phyloP scores from a whole-genome alignment of 2,888 invertebrate genomes.

The Ochropleura plecta region DNA sequence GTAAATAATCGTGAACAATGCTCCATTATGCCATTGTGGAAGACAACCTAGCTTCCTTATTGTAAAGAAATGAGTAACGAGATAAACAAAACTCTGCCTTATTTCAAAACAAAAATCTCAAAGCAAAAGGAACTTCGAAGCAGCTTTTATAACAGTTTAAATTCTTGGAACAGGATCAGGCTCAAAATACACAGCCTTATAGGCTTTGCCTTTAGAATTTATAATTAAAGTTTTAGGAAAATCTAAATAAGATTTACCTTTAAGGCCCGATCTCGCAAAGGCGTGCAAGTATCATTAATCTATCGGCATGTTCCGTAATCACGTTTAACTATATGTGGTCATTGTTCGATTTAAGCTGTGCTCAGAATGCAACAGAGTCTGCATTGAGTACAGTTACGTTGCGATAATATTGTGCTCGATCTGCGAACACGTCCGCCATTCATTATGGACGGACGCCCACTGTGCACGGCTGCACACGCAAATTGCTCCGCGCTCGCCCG shows the following conservation, averaged over 20 bases:
- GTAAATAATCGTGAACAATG: constrained; percentile 37
- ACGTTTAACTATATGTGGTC: constrained; percentile 68
- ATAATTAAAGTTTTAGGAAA: constrained; percentile 30
- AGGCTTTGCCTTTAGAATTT: constrained; percentile 8
- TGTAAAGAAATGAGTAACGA: constrained; percentile 10
- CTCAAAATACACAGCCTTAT: constrained; percentile 15
- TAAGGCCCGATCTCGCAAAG: constrained; percentile 26
- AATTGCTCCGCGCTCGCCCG: constrained; percentile 83
- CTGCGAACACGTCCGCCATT: constrained; percentile 80
- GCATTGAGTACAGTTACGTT: constrained; percentile 69
- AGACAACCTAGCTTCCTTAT: constrained; percentile 34
- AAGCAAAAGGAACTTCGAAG: background rate
- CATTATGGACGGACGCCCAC: constrained; percentile 85
- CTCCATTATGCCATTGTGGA: constrained; percentile 26
- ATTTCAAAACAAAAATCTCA: constrained; percentile 9
- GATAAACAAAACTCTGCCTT: too few relatives aligned
- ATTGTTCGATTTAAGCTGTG: constrained; percentile 71
- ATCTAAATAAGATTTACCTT: constrained; percentile 38
- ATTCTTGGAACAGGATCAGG: background rate
- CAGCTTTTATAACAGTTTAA: background rate
- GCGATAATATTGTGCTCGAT: constrained; percentile 77
- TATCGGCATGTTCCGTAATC: constrained; percentile 50
- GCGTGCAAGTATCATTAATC: constrained; percentile 51
- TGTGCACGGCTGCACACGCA: constrained; percentile 87
- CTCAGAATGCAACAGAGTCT: constrained; percentile 68